A percentile compares a stretch with the other conserved stretches of the same genome.
Conservation (phyloP, 2,797 vertebrate species). For the Thripadectes ignobilis region DNA sequence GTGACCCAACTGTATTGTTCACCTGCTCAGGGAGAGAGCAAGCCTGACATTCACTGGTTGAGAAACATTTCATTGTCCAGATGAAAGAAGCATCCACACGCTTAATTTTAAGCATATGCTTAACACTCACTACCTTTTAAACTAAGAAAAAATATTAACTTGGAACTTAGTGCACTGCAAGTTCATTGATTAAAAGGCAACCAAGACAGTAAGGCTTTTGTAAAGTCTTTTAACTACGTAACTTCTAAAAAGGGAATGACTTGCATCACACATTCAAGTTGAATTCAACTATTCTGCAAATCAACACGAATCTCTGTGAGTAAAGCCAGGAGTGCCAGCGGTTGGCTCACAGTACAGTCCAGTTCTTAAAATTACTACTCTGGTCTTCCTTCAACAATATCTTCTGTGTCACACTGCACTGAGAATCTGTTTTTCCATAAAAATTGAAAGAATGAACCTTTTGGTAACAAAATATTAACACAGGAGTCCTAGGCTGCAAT, state of each 20-base stretch:
- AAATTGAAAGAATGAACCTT: neutral
- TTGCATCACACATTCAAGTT: neutral
- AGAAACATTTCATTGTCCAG: neutral
- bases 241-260: neutral
- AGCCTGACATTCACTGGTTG: neutral
- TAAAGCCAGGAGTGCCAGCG: neutral
- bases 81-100: neutral
- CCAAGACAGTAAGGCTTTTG: neutral
- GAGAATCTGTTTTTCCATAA: neutral
- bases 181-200: neutral
- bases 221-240: neutral
- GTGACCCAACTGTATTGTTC: neutral
- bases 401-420: neutral
- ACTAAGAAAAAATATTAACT: slow-evolving; percentile 14
- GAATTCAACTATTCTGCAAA: neutral
- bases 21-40: neutral
- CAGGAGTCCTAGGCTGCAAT: neutral
- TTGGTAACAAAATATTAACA: neutral
- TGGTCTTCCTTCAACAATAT: neutral
- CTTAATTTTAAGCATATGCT: neutral
- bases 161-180: neutral
- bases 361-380: neutral
- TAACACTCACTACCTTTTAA: slow-evolving; percentile 1
- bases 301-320: neutral
- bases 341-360: neutral